Evolutionary conservation across 2,797 vertebrate species (phyloP), one percentile per base, ranked within the genome.

Genomic region (Gephyroberyx darwinii): DNA sequence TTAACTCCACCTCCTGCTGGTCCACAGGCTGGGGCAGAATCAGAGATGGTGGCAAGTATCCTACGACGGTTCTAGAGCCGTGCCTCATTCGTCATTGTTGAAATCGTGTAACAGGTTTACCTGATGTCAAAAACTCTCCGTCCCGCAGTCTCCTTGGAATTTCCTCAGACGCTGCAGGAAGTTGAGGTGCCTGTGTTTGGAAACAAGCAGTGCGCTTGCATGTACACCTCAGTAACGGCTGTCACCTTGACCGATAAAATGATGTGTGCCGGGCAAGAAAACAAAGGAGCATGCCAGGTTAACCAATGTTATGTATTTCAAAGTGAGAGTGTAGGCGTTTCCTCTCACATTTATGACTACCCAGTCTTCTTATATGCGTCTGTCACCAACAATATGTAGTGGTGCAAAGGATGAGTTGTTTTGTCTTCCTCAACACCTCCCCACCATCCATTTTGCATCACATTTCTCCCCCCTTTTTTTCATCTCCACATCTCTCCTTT

Each of bases 221-320:
- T 58, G n/a, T 94, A 82, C 20, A 0, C 0, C 0, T 0, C 0
- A 13, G 0, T 1, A 2, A 0, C 0, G n/a, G 0, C 2, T 0
- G 12, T 0, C 8, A 39, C 5, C 2, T 80, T 86, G 77, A 89
- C 81, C 1, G 0, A 31, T 0, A 65, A 88, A 8, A 93, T 93
- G 93, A 81, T 95, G 0, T 94, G 92, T 70, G 92, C 90, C 0
- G 91, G 84, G 1, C 50, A 62, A 47, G 60, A 74, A 0, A 83
- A 86, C 5, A 92, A 83, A 75, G 92, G 92, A 54, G 3, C 55
- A 8, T 95, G 93, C 48, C 87, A 90, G 88, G 92, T 93, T 1
- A 58, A 51, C 37, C 48, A 1, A 19, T 57, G 7, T 4, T 51
- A 45, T 19, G 10, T 52, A 56, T 72, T 26, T 26, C 26, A 26